A percentile compares a stretch with the other conserved stretches of the same genome.
Evolutionary conservation across 2,113 vertebrate genomes (phyloP).

Genomic region (Cyanistes caeruleus): DNA sequence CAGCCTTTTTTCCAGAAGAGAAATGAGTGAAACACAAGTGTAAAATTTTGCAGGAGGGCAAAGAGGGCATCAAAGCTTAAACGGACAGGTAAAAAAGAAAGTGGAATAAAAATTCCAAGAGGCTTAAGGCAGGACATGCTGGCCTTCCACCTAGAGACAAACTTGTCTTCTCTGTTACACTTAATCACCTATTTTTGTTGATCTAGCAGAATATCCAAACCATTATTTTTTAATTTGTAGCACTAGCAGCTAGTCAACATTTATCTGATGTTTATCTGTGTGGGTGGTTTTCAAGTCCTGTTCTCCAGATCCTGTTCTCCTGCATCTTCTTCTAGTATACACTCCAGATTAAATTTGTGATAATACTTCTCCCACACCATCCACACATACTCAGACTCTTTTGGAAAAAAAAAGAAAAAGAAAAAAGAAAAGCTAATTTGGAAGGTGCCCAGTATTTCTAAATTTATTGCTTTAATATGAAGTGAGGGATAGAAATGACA

Average conservation of each 20-base stretch:
- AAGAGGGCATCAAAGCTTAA: neutral
- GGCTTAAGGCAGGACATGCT: neutral
- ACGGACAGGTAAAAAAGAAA: neutral
- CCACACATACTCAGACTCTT: neutral
- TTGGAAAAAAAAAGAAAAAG: neutral
- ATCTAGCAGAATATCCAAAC: neutral
- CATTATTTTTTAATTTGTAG: neutral
- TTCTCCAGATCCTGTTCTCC: neutral
- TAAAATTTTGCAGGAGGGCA: neutral
- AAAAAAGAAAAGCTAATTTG: neutral
- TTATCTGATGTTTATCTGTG: neutral
- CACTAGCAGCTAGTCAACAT: neutral
- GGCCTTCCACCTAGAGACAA: neutral
- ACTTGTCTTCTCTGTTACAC: neutral
- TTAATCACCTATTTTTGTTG: neutral
- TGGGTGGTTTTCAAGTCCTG: neutral
- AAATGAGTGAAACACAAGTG: neutral
- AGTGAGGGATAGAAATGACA: slow-evolving; percentile 22
- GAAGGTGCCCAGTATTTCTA: slow-evolving; percentile 11
- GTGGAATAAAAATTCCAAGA: neutral
- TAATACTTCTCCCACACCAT: neutral
- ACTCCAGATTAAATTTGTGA: neutral
- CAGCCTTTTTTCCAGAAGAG: neutral
- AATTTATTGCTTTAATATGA: slow-evolving; percentile 28
- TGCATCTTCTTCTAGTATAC: neutral